Base-by-base conservation (phyloP, 2,797 vertebrate genomes). In the Harpagifer antarcticus region DNA sequence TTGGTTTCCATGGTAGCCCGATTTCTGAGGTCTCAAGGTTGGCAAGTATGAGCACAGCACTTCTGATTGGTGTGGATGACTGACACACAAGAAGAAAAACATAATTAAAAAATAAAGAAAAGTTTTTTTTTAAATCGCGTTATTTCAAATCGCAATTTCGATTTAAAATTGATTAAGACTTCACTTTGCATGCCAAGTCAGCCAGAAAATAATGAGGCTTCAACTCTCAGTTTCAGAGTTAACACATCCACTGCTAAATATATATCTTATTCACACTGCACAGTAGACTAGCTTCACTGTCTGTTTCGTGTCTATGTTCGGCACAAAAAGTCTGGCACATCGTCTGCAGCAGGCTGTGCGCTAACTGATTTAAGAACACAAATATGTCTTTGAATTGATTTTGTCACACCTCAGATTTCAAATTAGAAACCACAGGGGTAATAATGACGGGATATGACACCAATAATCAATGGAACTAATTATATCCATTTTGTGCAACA, bases 251-350 rank as follows among this genome's bases (percentile, higher is more conserved):
- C 72, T 71, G 87, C 92, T 93, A 94, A 91, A 93, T 91, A 89
- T 67, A 76, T 79, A 20, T 44, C 87, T 90, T 91, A 93, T 94
- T 95, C 92, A 92, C 94, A 93, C 93, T 84, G 90, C 87, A 90
- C 89, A 87, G 85, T 84, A 77, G 87, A 91, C 88, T 66, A 78
- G 78, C 68, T 88, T 73, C 81, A 74, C 74, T 58, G 76, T 74
- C 84, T 90, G 68, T 83, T 88, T 89, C 89, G 89, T 83, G 42
- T 93, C 93, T 94, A 94, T 90, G 92, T 93, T 87, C 74, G 74
- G 90, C 88, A 84, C 84, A 83, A 82, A 87, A 82, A 67, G 87
- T 90, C 86, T 91, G 81, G 79, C 86, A 85, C 88, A 2, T 72
- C 42, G 68, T 81, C 84, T 83, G 74, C 54, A 75, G 78, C 66